Percentiles rank a stretch among this genome's conserved stretches.
Conservation (phyloP, 30 jellyfish, hydroid and myxozoan genomes). For the Pseudorhiza aurosa region DNA sequence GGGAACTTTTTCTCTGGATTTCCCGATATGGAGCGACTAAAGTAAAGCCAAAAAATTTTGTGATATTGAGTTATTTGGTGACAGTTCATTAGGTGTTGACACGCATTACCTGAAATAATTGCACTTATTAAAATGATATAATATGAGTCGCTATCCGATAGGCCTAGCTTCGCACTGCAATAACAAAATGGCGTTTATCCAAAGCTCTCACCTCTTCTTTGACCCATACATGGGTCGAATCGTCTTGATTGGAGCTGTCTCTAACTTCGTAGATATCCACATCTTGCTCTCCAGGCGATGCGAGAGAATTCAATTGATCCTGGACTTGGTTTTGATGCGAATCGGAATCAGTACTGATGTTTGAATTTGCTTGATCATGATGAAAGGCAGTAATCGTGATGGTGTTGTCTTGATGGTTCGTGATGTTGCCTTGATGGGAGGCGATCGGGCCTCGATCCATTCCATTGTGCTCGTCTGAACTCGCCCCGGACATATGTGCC, state of each 20-base stretch:
- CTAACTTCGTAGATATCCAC: conserved; percentile 45
- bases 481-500: conserved; percentile 31
- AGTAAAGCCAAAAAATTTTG: no score
- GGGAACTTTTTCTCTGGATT: no score
- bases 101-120: no score
- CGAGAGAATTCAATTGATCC: conserved; percentile 5
- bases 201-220: conserved; percentile 47
- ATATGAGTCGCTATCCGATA: no score
- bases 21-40: no score
- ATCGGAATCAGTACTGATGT: conserved; percentile 48
- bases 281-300: conserved; percentile 54
- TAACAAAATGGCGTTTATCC: background rate
- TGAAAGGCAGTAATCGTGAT: conserved; percentile 61
- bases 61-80: no score
- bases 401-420: conserved; percentile 40
- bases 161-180: background rate
- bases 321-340: conserved; percentile 42
- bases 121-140: no score
- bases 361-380: conserved; percentile 40
- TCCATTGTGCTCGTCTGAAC: conserved; percentile 18
- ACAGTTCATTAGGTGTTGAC: no score
- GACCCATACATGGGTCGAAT: conserved; percentile 64
- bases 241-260: conserved; percentile 34
- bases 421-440: conserved; percentile 39
- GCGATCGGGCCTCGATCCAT: conserved; percentile 26